Base-by-base conservation (phyloP, 2,113 vertebrate genomes). In the Martes martes region DNA sequence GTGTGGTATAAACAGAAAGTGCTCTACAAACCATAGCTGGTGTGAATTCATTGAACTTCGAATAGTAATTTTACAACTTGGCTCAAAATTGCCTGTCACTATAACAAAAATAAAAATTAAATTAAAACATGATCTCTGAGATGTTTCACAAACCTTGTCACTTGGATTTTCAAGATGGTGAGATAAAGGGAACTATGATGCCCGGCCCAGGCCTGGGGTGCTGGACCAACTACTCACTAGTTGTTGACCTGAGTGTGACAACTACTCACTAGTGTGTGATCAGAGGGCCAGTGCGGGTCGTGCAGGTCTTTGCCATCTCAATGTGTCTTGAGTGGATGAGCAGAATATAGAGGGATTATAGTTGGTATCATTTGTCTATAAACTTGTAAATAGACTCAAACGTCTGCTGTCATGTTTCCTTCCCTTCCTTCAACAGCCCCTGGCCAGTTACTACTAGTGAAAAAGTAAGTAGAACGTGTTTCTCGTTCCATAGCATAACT, bases 121-220 rank as follows among this genome's bases (percentile, higher is more conserved):
- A 19, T 59, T 92, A 71, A 91, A 93, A 76, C 73, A 74, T 14
- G 31, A 39, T 84, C 33, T 95, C 69, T 95, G 23, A 10, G 50
- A 81, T 2, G 3, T 65, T 74, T 96, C 33, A 65, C 10, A 81
- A 81, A 76, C 6, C 23, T 55, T 31, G 16, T n/a, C 84, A 52
- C 9, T 24, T 85, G 8, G 15, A 50, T 91, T 92, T 78, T 78
- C 45, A 67, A 55, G 59, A 13, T 52, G 24, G 8, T 61, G 24
- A 36, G 39, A 61, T 81, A 36, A 47, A 85, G 6, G 24, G 6
- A 39, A 33, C 57, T 9, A 24, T 19, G 23, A 47, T 42, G 7
- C 36, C 69, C 18, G 11, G 33, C 42, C 33, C 39, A 1, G 18
- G 9, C 50, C n/a, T 57, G 18, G 31, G 26, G 39, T 52, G 36